Evolutionary conservation across 2,113 vertebrate genomes (phyloP), one percentile per base, ranked within the genome.

Genomic region (Fulmarus glacialis): DNA sequence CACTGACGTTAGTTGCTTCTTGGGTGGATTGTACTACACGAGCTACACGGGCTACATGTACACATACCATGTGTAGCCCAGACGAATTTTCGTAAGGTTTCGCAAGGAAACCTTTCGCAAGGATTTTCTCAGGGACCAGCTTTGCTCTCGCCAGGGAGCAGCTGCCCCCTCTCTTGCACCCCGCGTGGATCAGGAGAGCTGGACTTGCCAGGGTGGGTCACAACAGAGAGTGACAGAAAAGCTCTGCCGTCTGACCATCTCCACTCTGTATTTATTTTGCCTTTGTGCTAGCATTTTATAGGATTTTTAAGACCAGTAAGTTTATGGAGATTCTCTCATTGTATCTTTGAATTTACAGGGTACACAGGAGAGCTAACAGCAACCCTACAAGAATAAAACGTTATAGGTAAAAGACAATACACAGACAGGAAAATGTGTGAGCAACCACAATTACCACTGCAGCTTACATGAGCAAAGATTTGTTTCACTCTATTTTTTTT

Each of bases 81-180:
- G 58, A 19, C 2, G 3, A 43, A 36, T 71, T 58, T 45, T 56
- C 58, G 6, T 48, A 50, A 36, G 8, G 8, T 48, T 15, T n/a
- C n/a, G n/a, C n/a, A n/a, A n/a, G n/a, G n/a, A n/a, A n/a, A 26
- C 26, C 50, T 52, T 21, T 68, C 3, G 2, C 0, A 4, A 17
- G 34, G 5, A 15, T 66, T 66, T 48, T 24, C 36, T 73, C 34
- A 8, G 40, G 24, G 67, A 21, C 1, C 59, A 34, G 30, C 62
- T 88, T 29, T 92, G 36, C 47, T 63, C n/a, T 86, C 27, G 11
- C 4, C n/a, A 26, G 19, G 42, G 52, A 92, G 70, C 32, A 70
- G n/a, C 60, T 87, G 29, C 43, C 79, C n/a, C 72, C 38, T 38
- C 29, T 52, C 68, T 34, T 71, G 45, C 7, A 58, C 26, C 8